Conservation (phyloP, 92 coral and sea anemone species). For the Nematostella vectensis region DNA sequence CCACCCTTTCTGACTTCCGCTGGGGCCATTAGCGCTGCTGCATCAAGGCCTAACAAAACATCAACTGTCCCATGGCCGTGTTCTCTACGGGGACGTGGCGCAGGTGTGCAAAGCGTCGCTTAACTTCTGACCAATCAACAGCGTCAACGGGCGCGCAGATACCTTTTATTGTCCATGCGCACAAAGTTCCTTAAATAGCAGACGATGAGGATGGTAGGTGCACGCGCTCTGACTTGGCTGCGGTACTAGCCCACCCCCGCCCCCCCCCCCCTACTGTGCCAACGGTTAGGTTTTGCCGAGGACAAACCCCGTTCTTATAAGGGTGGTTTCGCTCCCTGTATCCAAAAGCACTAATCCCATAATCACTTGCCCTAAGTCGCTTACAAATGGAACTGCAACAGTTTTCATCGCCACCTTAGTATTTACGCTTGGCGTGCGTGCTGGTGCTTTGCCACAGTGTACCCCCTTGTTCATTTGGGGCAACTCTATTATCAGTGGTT, state of each 20-base stretch:
- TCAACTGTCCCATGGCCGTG: slow-evolving; percentile 23
- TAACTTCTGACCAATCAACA: slow-evolving; percentile 30
- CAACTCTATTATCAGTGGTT: neutral
- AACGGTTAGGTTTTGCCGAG: neutral
- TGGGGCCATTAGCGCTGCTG: slow-evolving; percentile 39
- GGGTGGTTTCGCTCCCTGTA: slow-evolving; percentile 36
- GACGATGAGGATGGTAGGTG: slow-evolving; percentile 10
- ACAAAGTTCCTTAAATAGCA: neutral
- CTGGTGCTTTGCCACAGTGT: slow-evolving; percentile 27
- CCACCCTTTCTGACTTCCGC: slow-evolving; percentile 30
- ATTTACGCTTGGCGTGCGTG: slow-evolving; percentile 10
- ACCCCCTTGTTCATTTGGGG: neutral
- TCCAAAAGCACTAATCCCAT: slow-evolving; percentile 29
- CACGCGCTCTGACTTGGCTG: neutral
- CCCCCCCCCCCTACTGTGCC: neutral
- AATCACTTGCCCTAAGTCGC: slow-evolving; percentile 20
- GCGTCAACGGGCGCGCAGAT: slow-evolving; percentile 35
- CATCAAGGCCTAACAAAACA: slow-evolving; percentile 34
- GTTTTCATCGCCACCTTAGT: slow-evolving; percentile 34
- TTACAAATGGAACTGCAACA: slow-evolving; percentile 26
- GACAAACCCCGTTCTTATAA: slow-evolving; percentile 17
- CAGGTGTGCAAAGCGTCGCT: slow-evolving; percentile 18
- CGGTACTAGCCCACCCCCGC: neutral
- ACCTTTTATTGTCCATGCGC: slow-evolving; percentile 44
- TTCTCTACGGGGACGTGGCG: slow-evolving; percentile 24